phyloP scores from a whole-genome alignment of 2,113 vertebrate genomes.

The Eubucco bourcierii region DNA sequence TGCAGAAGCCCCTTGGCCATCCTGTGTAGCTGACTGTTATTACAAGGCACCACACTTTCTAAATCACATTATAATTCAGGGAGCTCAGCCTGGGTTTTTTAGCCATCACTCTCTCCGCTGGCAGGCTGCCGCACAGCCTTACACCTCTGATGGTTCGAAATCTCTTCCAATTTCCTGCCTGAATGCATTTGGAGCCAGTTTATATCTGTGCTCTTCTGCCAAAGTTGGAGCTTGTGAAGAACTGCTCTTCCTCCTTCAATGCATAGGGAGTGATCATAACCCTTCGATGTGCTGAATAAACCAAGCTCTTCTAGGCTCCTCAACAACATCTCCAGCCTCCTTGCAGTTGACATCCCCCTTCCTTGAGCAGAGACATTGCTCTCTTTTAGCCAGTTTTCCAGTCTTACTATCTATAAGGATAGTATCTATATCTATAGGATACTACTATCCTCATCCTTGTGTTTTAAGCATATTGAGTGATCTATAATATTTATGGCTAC shows the following conservation, averaged over 20 bases:
- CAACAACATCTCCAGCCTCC: background rate
- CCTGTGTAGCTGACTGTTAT: background rate
- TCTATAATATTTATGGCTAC: background rate
- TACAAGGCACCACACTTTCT: background rate
- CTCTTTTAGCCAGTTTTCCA: background rate
- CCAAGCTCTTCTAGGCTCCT: background rate
- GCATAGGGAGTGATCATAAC: background rate
- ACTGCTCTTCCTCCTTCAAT: background rate
- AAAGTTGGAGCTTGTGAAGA: slow-evolving; percentile 17
- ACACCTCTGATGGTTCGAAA: slow-evolving; percentile 41
- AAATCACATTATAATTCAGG: background rate
- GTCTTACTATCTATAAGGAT: no score
- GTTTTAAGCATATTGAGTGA: background rate
- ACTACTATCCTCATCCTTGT: background rate
- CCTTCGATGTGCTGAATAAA: background rate
- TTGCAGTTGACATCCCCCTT: background rate
- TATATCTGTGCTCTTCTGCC: background rate
- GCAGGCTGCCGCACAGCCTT: background rate
- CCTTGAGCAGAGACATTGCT: background rate
- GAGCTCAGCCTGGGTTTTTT: slow-evolving; percentile 3
- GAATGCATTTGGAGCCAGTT: slow-evolving; percentile 28
- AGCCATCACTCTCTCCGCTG: background rate
- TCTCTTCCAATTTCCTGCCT: slow-evolving; percentile 47
- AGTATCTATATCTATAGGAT: no score
- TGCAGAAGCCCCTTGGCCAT: background rate